A percentile compares a stretch with the other conserved stretches of the same genome.
Evolutionary conservation across 1,140 invertebrate species (phyloP).

Genomic region (Cherax quadricarinatus): DNA sequence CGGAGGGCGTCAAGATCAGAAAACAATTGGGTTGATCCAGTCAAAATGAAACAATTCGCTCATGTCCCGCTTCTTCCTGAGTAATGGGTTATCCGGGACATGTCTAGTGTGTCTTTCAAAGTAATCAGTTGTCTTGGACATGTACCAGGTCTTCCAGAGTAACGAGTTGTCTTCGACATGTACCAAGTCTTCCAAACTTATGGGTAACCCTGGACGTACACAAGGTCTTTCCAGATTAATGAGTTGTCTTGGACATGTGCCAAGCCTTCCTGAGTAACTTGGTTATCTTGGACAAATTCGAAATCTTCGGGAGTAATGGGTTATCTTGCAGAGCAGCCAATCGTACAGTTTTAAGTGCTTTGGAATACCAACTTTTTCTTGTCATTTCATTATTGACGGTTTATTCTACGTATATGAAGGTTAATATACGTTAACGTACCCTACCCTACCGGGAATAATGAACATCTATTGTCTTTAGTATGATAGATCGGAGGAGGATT

Average conservation of each 20-base stretch:
- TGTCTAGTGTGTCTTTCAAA: neutral
- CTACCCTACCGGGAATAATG: too few species aligned
- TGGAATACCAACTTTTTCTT: too few species aligned
- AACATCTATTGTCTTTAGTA: too few species aligned
- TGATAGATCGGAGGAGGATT: too few species aligned
- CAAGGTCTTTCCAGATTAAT: conserved; percentile 25
- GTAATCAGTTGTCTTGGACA: neutral
- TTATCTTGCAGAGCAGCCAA: too few species aligned
- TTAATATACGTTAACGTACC: too few species aligned
- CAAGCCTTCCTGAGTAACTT: neutral
- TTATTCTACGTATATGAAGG: too few species aligned
- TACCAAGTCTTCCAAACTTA: neutral
- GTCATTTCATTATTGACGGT: too few species aligned
- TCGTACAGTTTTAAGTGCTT: too few species aligned
- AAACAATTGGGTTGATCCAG: conserved; percentile 60
- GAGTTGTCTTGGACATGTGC: too few species aligned
- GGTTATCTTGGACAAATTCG: too few species aligned
- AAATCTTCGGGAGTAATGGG: conserved; percentile 26
- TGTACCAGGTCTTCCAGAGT: conserved; percentile 15
- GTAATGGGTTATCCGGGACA: conserved; percentile 16
- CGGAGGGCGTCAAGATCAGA: conserved; percentile 39
- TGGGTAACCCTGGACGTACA: too few species aligned
- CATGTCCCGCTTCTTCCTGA: conserved; percentile 22
- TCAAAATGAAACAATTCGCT: conserved; percentile 58
- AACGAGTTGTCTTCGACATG: neutral